Percentiles rank a stretch among this genome's conserved stretches.
Conservation (phyloP, 1,140 invertebrate species). For the Chionoecetes opilio region DNA sequence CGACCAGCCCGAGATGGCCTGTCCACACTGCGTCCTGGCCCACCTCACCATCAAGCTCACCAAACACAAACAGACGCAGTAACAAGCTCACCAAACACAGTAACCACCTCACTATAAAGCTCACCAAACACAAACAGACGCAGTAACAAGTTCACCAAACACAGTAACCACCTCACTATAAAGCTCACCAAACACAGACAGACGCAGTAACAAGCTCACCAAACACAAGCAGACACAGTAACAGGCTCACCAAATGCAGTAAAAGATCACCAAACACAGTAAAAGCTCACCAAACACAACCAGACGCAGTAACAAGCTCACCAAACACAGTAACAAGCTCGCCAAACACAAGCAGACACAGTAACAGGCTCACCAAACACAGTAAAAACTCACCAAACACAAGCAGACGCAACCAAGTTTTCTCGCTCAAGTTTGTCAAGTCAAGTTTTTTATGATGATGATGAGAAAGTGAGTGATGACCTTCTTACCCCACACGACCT, state of each 20-base stretch:
- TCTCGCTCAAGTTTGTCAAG: too few species aligned
- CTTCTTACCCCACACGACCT: too few species aligned
- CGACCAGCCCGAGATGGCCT: conserved; percentile 79
- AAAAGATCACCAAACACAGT: too few species aligned
- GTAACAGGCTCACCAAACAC: conserved; percentile 74
- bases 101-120: conserved; percentile 79
- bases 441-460: too few species aligned
- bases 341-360: conserved; percentile 78
- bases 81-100: too few species aligned
- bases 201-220: conserved; percentile 78
- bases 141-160: too few species aligned
- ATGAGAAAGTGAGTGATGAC: too few species aligned
- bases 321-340: too few species aligned
- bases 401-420: conserved; percentile 75
- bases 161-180: conserved; percentile 79
- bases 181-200: conserved; percentile 80
- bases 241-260: conserved; percentile 74
- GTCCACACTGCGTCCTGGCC: conserved; percentile 79
- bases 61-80: conserved; percentile 76
- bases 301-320: conserved; percentile 73
- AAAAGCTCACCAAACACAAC: conserved; percentile 80
- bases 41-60: conserved; percentile 80
- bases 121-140: conserved; percentile 78
- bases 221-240: conserved; percentile 77
- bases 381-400: too few species aligned